Percentiles rank a stretch among this genome's conserved stretches.
These are phyloP conservation scores for Etheostoma perlongum DNA, from an alignment of 2,797 vertebrate genomes.

Conservation along the genomic window DNA sequence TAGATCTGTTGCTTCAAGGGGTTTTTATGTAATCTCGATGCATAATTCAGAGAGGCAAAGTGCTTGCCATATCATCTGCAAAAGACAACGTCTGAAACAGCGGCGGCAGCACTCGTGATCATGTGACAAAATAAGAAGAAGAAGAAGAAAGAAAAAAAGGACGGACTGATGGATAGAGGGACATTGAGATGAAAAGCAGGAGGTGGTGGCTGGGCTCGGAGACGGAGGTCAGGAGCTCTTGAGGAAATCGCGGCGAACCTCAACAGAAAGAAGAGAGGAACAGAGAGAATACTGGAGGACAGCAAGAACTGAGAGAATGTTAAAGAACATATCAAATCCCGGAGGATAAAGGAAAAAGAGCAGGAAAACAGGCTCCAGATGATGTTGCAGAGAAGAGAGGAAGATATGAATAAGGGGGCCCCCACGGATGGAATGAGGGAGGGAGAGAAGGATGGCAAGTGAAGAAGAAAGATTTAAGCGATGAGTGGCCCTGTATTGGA, in stretches of 20 bases:
- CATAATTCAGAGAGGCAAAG: conserved; percentile 83
- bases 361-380: conserved; percentile 58
- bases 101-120: conserved; percentile 36
- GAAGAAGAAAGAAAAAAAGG: background rate
- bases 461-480: conserved; percentile 64
- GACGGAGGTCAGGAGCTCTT: conserved; percentile 47
- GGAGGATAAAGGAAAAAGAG: conserved; percentile 22
- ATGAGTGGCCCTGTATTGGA: conserved; percentile 59
- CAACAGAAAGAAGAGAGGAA: conserved; percentile 40
- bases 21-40: conserved; percentile 80
- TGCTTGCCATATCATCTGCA: conserved; percentile 76
- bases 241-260: conserved; percentile 45
- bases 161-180: conserved; percentile 38
- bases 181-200: conserved; percentile 41
- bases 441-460: conserved; percentile 50
- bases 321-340: conserved; percentile 67
- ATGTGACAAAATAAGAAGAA: conserved; percentile 21
- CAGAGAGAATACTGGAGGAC: conserved; percentile 70
- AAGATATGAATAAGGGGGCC: conserved; percentile 60
- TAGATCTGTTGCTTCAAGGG: conserved; percentile 77
- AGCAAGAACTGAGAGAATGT: conserved; percentile 76
- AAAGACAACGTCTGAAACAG: conserved; percentile 57
- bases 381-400: conserved; percentile 62
- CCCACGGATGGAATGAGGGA: conserved; percentile 51
- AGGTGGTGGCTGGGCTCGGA: conserved; percentile 37